These are phyloP conservation scores for Amphilophus citrinellus DNA, from an alignment of 2,113 vertebrate genomes.

Conservation along the genomic window DNA sequence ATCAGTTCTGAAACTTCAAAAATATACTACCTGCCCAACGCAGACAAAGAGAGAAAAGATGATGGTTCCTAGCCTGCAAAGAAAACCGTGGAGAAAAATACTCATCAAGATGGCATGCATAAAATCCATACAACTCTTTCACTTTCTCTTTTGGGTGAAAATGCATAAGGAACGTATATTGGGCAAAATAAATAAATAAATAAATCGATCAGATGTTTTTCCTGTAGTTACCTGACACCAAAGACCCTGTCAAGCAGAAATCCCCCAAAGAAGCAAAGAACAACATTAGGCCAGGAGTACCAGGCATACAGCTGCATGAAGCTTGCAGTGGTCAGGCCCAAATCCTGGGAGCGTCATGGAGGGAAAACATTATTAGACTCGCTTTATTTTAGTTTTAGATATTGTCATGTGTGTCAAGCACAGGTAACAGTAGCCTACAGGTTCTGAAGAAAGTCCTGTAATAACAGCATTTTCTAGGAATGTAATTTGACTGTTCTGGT, in stretches of 20 bases:
- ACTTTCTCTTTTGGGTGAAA: not conserved
- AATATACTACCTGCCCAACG: conserved; percentile 88
- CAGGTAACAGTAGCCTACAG: not conserved
- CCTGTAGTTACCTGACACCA: conserved; percentile 88
- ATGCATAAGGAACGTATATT: not conserved
- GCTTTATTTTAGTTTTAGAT: not conserved
- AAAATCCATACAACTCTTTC: not conserved
- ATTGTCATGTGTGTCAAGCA: not conserved
- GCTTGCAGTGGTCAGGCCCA: conserved; percentile 88
- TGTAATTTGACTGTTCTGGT: not conserved
- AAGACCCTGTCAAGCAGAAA: conserved; percentile 95
- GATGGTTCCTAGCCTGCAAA: conserved; percentile 89
- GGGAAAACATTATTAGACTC: not conserved
- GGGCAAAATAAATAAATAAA: not conserved
- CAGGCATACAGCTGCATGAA: conserved; percentile 98
- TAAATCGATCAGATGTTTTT: not conserved
- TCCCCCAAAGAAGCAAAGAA: conserved; percentile 96
- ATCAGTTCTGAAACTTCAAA: not conserved
- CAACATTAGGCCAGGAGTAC: conserved; percentile 99
- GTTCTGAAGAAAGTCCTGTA: not conserved
- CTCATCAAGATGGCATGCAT: not conserved
- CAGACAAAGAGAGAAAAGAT: conserved; percentile 94
- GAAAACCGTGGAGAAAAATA: not conserved
- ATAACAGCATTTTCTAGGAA: not conserved
- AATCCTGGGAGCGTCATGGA: conserved; percentile 80